A percentile compares a stretch with the other conserved stretches of the same genome.
phyloP scores from a whole-genome alignment of 2,113 vertebrate genomes.

The Dolichallabes microphthalmus region DNA sequence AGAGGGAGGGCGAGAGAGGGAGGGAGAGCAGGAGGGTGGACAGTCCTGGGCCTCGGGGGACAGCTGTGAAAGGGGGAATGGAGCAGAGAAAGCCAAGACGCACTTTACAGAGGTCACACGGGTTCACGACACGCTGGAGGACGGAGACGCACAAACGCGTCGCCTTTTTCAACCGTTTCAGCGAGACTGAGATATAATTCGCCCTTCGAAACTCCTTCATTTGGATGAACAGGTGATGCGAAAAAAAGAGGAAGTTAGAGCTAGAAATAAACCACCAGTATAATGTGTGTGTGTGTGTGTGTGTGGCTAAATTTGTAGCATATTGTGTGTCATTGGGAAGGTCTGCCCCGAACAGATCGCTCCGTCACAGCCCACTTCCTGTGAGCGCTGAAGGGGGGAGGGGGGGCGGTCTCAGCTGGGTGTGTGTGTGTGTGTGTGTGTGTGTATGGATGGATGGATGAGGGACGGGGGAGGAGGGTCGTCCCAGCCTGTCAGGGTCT shows the following conservation, averaged over 20 bases:
- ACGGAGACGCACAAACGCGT: not conserved
- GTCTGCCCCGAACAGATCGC: constrained; percentile 46
- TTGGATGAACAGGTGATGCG: not conserved
- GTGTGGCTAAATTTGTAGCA: constrained; percentile 39
- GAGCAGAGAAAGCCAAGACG: constrained; percentile 10
- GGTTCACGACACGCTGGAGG: constrained; percentile 15
- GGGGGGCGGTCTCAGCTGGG: constrained; percentile 10
- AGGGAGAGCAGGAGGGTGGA: constrained; percentile 41
- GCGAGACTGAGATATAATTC: not conserved
- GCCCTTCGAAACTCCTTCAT: not conserved
- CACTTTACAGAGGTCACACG: constrained; percentile 18
- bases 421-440: constrained; percentile 26
- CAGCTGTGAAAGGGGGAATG: constrained; percentile 51
- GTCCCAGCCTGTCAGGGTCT: constrained; percentile 70
- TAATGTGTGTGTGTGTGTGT: not conserved
- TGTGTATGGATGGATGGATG: constrained; percentile 1
- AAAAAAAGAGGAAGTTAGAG: constrained; percentile 33
- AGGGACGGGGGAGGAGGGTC: not conserved
- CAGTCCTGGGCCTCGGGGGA: constrained; percentile 58
- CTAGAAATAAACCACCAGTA: not conserved
- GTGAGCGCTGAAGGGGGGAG: constrained; percentile 16
- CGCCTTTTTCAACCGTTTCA: not conserved
- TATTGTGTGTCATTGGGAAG: constrained; percentile 42
- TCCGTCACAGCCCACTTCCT: constrained; percentile 49
- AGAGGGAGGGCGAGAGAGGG: constrained; percentile 56